Percentiles rank a stretch among this genome's conserved stretches.
These are phyloP conservation scores for Tamandua tetradactyla DNA, from an alignment of 2,797 vertebrate species.

Conservation along the genomic window DNA sequence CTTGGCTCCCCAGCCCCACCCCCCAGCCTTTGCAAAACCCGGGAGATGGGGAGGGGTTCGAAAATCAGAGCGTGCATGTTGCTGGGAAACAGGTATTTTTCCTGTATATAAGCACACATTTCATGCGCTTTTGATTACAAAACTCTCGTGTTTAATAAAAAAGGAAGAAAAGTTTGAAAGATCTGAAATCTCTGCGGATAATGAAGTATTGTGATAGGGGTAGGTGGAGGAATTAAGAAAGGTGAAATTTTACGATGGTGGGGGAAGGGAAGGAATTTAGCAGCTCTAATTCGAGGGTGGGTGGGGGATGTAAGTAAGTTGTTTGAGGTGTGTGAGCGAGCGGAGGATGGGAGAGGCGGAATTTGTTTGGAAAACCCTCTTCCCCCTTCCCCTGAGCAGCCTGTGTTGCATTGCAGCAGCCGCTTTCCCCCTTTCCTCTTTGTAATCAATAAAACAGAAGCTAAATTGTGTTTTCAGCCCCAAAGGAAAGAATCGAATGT, in stretches of 20 bases:
- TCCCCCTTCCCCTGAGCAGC: conserved; percentile 41
- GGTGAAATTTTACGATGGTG: conserved; percentile 20
- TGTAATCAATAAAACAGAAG: conserved; percentile 79
- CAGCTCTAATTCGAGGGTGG: background rate
- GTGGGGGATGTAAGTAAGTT: conserved; percentile 42
- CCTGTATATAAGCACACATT: background rate
- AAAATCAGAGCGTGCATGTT: background rate
- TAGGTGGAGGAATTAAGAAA: background rate
- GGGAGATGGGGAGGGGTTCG: conserved; percentile 62
- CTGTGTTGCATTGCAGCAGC: conserved; percentile 87
- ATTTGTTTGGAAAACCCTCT: conserved; percentile 55
- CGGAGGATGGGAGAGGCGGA: conserved; percentile 1
- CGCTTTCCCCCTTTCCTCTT: conserved; percentile 73
- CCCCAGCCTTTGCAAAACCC: background rate
- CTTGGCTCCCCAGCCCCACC: background rate
- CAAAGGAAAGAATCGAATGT: conserved; percentile 9
- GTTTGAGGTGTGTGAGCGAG: conserved; percentile 15
- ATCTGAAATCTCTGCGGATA: background rate
- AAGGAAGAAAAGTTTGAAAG: conserved; percentile 62
- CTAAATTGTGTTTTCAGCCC: conserved; percentile 39
- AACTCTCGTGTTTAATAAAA: background rate
- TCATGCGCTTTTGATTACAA: background rate
- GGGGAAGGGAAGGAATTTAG: background rate
- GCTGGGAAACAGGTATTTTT: conserved; percentile 32
- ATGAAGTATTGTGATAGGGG: background rate